Evolutionary conservation across 2,888 invertebrate genomes (phyloP), one percentile per base, ranked within the genome.

Genomic region (Bibio marci): DNA sequence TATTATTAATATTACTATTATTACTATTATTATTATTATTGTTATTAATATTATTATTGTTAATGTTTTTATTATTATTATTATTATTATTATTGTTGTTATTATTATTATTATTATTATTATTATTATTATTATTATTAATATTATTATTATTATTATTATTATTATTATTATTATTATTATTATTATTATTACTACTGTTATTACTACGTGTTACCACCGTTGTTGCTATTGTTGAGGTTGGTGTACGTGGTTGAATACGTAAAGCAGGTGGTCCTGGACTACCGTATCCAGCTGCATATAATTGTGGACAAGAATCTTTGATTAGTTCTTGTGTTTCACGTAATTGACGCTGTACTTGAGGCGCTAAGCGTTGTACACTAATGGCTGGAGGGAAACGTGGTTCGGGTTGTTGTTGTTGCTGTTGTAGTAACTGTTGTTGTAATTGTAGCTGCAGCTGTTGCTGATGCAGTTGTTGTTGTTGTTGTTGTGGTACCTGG

Each of bases 311-410:
- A 52, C 62, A 62, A 46, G 60, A 57, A 54, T 62, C 62, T 55
- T 62, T 62, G 46, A 62, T 62, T 46, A 62, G 52, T 58, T 62
- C 62, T 54, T 62, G 62, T 43, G 62, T 62, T 55, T 62, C 62
- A 43, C 62, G 59, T 44, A 62, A 47, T 52, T 62, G 62, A 39
- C 61, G 52, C 49, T 62, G 62, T 43, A 62, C 62, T 48, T 62
- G 62, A 4, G 62, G 62, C 40, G 62, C 59, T 50, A 62, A 48
- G 46, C 62, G 56, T 50, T 62, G 62, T 44, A 62, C 62, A 52
- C 62, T 62, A 39, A 62, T 62, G 44, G 61, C 56, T 44, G 61
- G 58, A 47, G 62, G 62, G 54, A 62, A 62, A 44, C 59, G 55
- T 45, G 62, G 62, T 50, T 62, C 62, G 45, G 57, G 22, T n/a